These are phyloP conservation scores for Pelodytes ibericus DNA, from an alignment of 2,797 vertebrate genomes.

Conservation along the genomic window DNA sequence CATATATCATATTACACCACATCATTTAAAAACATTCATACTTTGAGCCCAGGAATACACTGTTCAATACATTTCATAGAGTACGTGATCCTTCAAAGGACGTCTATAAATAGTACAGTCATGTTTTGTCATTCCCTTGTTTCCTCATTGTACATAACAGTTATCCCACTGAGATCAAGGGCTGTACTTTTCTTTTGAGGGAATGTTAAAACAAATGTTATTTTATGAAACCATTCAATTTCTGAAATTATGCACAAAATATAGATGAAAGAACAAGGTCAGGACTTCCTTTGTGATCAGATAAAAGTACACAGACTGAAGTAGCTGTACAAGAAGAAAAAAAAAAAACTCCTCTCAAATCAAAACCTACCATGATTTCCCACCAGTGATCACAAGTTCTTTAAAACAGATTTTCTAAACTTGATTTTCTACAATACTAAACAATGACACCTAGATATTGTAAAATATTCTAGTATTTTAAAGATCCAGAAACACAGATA, in stretches of 20 bases:
- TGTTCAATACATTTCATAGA: slow-evolving; percentile 23
- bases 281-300: slow-evolving; percentile 50
- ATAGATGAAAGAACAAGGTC: slow-evolving; percentile 51
- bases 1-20: no score
- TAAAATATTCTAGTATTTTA: no score
- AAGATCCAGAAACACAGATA: no score
- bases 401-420: no score
- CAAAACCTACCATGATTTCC: slow-evolving; percentile 28
- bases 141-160: slow-evolving; percentile 55
- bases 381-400: slow-evolving; percentile 5
- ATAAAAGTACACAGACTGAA: slow-evolving; percentile 43
- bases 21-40: background rate
- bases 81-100: slow-evolving; percentile 53
- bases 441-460: no score
- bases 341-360: slow-evolving; percentile 22
- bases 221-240: slow-evolving; percentile 54
- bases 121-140: slow-evolving; percentile 50
- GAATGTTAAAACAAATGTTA: slow-evolving; percentile 54
- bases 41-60: slow-evolving; percentile 1
- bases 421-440: no score
- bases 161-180: slow-evolving; percentile 57
- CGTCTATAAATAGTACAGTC: slow-evolving; percentile 41
- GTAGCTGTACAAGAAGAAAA: slow-evolving; percentile 26
- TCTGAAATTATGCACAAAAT: slow-evolving; percentile 55
- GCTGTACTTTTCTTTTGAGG: slow-evolving; percentile 44